These are phyloP conservation scores for Peromyscus maniculatus DNA, from an alignment of 2,113 vertebrate genomes.

Conservation along the genomic window DNA sequence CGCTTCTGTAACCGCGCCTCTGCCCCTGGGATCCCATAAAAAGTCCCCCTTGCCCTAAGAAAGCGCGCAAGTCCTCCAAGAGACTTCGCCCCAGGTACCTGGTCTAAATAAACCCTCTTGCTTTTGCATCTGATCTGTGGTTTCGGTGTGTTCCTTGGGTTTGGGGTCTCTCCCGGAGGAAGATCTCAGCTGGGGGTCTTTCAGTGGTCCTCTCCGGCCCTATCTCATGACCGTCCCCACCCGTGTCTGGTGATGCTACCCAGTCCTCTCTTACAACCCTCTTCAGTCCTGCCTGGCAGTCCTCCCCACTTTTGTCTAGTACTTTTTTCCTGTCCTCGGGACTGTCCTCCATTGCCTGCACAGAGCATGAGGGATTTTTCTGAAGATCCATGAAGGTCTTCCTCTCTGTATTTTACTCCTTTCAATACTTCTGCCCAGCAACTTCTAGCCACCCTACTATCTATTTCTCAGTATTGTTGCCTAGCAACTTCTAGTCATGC, in stretches of 20 bases:
- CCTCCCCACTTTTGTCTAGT: neutral
- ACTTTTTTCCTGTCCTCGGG: neutral
- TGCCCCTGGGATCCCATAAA: no score
- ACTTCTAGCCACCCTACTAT: neutral
- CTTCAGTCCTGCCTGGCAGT: neutral
- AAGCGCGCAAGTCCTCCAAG: no score
- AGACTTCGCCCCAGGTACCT: no score
- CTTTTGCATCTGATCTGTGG: no score
- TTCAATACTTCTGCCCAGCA: neutral
- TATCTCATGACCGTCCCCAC: neutral
- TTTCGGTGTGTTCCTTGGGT: no score
- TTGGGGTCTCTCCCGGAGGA: no score
- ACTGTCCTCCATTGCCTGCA: neutral
- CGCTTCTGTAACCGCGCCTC: no score
- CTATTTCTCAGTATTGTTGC: neutral
- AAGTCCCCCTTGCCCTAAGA: no score
- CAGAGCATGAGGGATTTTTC: neutral
- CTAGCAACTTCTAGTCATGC: neutral
- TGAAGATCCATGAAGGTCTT: neutral
- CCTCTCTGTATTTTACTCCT: neutral
- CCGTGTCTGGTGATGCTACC: neutral
- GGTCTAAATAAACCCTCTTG: no score
- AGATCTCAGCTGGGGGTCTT: no score
- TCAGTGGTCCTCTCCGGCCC: neutral
- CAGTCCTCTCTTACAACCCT: no score